Percentiles rank a stretch among this genome's conserved stretches.
Evolutionary conservation across 2,888 invertebrate species (phyloP).

Genomic region (Rotaria macrura): DNA sequence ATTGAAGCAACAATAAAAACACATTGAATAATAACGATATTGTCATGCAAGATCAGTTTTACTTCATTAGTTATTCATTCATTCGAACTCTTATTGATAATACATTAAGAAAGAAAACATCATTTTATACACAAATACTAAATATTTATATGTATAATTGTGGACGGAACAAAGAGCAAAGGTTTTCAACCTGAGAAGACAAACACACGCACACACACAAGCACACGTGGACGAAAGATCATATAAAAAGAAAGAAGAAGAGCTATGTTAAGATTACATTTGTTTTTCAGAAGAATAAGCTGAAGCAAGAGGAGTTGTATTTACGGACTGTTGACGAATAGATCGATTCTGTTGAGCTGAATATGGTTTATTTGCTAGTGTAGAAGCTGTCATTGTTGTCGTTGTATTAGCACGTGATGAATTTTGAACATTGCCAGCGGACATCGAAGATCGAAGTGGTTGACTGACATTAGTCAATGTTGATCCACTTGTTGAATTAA

Average conservation of each 20-base stretch:
- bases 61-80: constrained; percentile 4
- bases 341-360: constrained; percentile 6
- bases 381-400: background rate
- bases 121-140: background rate
- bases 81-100: background rate
- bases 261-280: background rate
- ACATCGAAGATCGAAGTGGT: background rate
- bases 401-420: background rate
- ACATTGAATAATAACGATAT: background rate
- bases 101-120: background rate
- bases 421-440: background rate
- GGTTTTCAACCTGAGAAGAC: constrained; percentile 1
- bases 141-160: background rate
- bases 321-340: background rate
- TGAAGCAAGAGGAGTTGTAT: constrained; percentile 13
- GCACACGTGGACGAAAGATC: background rate
- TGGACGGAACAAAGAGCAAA: background rate
- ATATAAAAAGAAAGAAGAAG: background rate
- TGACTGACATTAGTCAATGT: background rate
- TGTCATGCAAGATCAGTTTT: background rate
- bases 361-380: background rate
- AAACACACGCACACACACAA: background rate
- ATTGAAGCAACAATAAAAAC: background rate
- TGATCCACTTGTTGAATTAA: background rate
- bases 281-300: constrained; percentile 12